These are phyloP conservation scores for Larimichthys polyactis DNA, from an alignment of 2,113 vertebrate genomes.

Conservation along the genomic window DNA sequence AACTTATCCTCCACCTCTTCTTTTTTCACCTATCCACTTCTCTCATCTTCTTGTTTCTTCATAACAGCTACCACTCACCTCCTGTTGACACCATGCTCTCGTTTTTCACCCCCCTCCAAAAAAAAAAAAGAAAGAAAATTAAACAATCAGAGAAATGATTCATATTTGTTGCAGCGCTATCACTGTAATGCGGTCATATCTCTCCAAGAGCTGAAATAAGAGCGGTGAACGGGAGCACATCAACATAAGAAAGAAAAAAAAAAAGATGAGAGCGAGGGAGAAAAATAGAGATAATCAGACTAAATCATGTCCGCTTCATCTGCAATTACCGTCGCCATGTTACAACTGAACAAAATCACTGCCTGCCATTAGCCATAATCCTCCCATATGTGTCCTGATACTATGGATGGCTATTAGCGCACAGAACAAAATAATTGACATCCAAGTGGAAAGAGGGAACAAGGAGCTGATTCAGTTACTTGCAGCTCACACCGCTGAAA, in stretches of 20 bases:
- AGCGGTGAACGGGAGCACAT: slow-evolving; percentile 1
- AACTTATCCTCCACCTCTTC: background rate
- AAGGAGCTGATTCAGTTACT: background rate
- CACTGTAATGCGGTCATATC: background rate
- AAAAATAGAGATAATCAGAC: slow-evolving; percentile 59
- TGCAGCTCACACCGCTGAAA: background rate
- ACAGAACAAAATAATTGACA: slow-evolving; percentile 53
- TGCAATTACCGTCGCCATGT: slow-evolving; percentile 54
- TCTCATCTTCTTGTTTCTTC: background rate
- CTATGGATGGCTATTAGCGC: slow-evolving; percentile 30
- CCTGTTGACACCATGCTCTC: background rate
- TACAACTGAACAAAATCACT: slow-evolving; percentile 45
- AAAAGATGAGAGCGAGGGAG: background rate
- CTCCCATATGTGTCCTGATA: slow-evolving; percentile 20
- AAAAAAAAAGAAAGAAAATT: background rate
- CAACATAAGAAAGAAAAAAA: background rate
- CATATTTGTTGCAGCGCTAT: background rate
- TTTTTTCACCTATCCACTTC: background rate
- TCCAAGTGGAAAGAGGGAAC: background rate
- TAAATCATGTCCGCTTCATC: slow-evolving; percentile 47
- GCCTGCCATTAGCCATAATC: slow-evolving; percentile 46
- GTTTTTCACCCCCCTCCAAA: background rate
- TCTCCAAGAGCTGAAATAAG: background rate
- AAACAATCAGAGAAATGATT: background rate
- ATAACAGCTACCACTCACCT: background rate